Percentiles rank a stretch among this genome's conserved stretches.
Evolutionary conservation across 2,888 invertebrate species (phyloP).

Genomic region (Biston betularia): DNA sequence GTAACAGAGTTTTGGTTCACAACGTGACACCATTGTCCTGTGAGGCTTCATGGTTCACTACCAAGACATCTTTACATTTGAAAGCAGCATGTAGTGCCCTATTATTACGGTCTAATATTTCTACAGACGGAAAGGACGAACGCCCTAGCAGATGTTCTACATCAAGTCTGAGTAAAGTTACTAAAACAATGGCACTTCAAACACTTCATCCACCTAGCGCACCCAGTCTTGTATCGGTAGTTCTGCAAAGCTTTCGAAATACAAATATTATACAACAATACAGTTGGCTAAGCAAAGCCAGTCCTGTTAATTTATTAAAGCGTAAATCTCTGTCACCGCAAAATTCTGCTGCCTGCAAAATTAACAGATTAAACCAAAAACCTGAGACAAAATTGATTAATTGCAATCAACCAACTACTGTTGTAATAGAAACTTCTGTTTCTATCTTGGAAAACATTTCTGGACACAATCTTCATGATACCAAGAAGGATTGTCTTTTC

Average conservation of each 20-base stretch:
- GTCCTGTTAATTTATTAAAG: conserved; percentile 24
- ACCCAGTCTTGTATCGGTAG: conserved; percentile 30
- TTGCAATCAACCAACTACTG: conserved; percentile 1
- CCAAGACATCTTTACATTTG: conserved; percentile 3
- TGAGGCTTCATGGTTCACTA: conserved; percentile 4
- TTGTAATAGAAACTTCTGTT: conserved; percentile 6
- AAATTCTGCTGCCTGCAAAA: conserved; percentile 23
- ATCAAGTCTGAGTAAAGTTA: neutral
- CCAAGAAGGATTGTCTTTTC: neutral
- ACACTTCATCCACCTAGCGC: neutral
- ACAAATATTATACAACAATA: conserved; percentile 12
- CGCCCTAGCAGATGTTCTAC: neutral
- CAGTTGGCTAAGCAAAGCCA: neutral
- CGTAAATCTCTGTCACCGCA: conserved; percentile 27
- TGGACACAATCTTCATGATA: conserved; percentile 1
- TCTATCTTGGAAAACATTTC: neutral
- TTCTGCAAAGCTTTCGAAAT: conserved; percentile 29
- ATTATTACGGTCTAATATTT: neutral
- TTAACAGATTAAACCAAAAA: conserved; percentile 24
- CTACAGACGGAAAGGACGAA: neutral
- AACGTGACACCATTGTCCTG: conserved; percentile 1
- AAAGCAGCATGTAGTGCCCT: neutral
- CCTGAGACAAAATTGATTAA: conserved; percentile 1
- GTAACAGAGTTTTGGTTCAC: neutral
- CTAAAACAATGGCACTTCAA: neutral